Conservation (phyloP, 1,140 invertebrate genomes). For the Pseudomyrmex dendroicus region DNA sequence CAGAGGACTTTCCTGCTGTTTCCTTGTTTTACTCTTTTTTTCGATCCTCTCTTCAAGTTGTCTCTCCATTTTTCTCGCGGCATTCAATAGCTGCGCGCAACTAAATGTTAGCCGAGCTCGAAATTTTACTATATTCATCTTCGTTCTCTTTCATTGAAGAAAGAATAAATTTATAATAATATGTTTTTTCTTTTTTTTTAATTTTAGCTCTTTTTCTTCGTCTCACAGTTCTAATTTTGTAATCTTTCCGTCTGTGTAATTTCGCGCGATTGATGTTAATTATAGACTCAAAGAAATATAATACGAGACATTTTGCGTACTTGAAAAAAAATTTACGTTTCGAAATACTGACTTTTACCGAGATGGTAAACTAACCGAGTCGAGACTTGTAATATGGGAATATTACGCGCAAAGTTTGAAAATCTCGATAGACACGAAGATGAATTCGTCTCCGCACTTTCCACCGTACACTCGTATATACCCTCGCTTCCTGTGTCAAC, state of each 20-base stretch:
- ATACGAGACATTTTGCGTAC: neutral
- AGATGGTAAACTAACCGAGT: neutral
- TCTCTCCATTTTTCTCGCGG: conserved; percentile 32
- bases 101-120: neutral
- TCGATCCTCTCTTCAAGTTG: conserved; percentile 11
- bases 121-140: neutral
- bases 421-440: neutral
- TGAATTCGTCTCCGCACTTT: conserved; percentile 6
- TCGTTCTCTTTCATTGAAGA: neutral
- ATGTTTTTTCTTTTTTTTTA: neutral
- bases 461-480: neutral
- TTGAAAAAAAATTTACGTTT: neutral
- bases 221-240: too few species aligned
- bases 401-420: neutral
- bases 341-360: too few species aligned
- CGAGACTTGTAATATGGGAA: neutral
- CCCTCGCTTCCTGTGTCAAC: neutral
- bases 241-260: too few species aligned
- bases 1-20: conserved; percentile 39
- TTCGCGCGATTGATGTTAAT: too few species aligned
- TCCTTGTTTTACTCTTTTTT: conserved; percentile 15
- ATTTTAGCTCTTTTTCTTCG: too few species aligned
- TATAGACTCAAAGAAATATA: neutral
- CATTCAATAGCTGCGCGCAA: conserved; percentile 19
- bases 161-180: neutral